Percentiles rank a stretch among this genome's conserved stretches.
Conservation (phyloP, 2,113 vertebrate species). For the Willisornis vidua region DNA sequence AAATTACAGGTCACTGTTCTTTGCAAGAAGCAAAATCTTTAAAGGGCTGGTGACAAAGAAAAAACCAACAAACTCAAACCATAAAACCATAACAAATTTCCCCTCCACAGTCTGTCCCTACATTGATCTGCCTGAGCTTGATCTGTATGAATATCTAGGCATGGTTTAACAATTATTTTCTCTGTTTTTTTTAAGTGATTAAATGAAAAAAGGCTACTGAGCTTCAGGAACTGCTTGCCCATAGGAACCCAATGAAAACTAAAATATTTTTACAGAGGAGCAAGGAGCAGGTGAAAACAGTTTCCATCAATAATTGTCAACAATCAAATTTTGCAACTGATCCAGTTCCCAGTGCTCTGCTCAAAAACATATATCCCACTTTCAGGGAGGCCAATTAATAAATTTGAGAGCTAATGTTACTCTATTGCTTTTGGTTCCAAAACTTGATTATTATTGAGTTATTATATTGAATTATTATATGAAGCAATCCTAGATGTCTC, state of each 20-base stretch:
- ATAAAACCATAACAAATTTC: background rate
- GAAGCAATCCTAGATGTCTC: fast-evolving
- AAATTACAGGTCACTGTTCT: background rate
- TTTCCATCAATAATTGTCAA: background rate
- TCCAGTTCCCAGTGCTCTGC: background rate
- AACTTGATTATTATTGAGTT: too few species aligned
- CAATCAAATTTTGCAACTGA: background rate
- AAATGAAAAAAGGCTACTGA: background rate
- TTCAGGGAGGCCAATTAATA: background rate
- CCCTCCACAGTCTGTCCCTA: background rate
- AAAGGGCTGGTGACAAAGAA: background rate
- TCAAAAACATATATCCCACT: background rate
- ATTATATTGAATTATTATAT: too few species aligned
- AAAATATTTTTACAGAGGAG: background rate
- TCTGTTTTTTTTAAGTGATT: background rate
- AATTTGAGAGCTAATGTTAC: fast-evolving
- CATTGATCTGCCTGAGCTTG: background rate
- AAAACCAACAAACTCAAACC: background rate
- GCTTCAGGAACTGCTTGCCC: background rate
- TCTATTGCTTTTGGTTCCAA: background rate
- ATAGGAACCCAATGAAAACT: background rate
- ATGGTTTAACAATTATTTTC: background rate
- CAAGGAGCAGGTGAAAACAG: background rate
- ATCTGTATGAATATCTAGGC: too few species aligned
- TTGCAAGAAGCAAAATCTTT: background rate